Conservation (phyloP, 1,140 invertebrate species). For the Drosophila pruinosa region DNA sequence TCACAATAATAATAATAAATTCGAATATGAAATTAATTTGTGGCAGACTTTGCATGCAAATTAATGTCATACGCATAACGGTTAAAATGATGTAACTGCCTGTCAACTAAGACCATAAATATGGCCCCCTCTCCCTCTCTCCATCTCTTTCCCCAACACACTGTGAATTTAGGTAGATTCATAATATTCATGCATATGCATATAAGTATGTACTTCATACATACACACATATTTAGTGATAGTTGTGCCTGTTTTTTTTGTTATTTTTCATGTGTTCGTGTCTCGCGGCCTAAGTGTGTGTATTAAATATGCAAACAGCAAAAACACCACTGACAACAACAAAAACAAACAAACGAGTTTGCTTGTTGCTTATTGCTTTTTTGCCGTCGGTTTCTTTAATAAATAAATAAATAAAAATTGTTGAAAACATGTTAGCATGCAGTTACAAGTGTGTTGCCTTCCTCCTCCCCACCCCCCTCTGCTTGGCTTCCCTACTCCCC, state of each 20-base stretch:
- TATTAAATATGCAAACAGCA: conserved; percentile 54
- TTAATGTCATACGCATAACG: conserved; percentile 79
- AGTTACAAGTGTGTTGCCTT: conserved; percentile 66
- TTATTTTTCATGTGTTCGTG: not conserved
- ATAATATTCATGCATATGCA: conserved; percentile 40
- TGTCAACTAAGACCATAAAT: conserved; percentile 49
- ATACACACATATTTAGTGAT: not conserved
- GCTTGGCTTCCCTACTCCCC: not conserved
- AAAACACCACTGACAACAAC: conserved; percentile 34
- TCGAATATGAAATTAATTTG: conserved; percentile 64
- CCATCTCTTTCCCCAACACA: not conserved
- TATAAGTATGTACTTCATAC: conserved; percentile 1
- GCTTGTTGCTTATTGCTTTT: conserved; percentile 50
- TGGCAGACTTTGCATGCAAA: conserved; percentile 57
- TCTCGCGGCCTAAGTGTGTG: conserved; percentile 23
- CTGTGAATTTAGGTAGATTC: conserved; percentile 24
- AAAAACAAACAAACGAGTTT: conserved; percentile 60
- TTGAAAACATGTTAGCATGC: conserved; percentile 75
- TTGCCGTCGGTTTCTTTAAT: conserved; percentile 63
- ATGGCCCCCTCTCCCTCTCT: not conserved
- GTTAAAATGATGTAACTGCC: conserved; percentile 70
- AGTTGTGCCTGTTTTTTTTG: conserved; percentile 9
- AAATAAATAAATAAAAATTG: conserved; percentile 67
- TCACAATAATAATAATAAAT: conserved; percentile 4
- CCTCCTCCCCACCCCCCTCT: not conserved